These are phyloP conservation scores for Helostoma temminkii DNA, from an alignment of 2,797 vertebrate genomes.

Conservation along the genomic window DNA sequence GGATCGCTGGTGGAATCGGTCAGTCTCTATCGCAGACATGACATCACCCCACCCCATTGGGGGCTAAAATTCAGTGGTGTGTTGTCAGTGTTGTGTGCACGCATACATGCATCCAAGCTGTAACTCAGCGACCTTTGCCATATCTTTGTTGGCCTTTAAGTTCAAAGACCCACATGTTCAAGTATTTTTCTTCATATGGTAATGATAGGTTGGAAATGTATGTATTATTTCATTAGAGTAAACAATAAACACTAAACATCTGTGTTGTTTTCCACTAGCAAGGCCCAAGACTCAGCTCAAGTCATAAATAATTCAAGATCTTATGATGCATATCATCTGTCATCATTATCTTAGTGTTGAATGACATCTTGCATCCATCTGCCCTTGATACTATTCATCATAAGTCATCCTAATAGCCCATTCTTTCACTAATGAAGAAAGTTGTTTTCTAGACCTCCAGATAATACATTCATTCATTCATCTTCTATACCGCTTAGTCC, in stretches of 20 bases:
- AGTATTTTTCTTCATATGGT: slow-evolving; percentile 30
- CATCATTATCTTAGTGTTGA: slow-evolving; percentile 53
- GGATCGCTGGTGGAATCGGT: slow-evolving; percentile 72
- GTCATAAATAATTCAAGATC: slow-evolving; percentile 67
- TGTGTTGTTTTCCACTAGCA: slow-evolving; percentile 43
- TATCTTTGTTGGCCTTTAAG: background rate
- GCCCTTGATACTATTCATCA: slow-evolving; percentile 26
- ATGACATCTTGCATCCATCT: slow-evolving; percentile 54
- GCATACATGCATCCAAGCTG: slow-evolving; percentile 3
- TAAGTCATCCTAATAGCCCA: slow-evolving; percentile 16
- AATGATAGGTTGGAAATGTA: slow-evolving; percentile 30
- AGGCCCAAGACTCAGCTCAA: slow-evolving; percentile 28
- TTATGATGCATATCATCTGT: slow-evolving; percentile 56
- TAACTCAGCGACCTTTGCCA: background rate
- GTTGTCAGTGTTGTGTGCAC: slow-evolving; percentile 9
- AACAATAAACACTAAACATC: slow-evolving; percentile 49
- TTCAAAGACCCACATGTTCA: slow-evolving; percentile 37
- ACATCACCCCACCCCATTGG: slow-evolving; percentile 79
- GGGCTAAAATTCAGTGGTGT: slow-evolving; percentile 59
- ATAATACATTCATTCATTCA: too few species aligned
- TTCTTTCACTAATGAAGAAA: slow-evolving; percentile 14
- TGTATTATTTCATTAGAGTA: slow-evolving; percentile 34
- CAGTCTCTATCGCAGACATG: slow-evolving; percentile 81
- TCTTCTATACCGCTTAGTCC: too few species aligned
- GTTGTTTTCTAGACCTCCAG: background rate